Evolutionary conservation across 37 sponge, comb jelly and placozoan genomes (phyloP).

Genomic region (Theonella swinhoei): DNA sequence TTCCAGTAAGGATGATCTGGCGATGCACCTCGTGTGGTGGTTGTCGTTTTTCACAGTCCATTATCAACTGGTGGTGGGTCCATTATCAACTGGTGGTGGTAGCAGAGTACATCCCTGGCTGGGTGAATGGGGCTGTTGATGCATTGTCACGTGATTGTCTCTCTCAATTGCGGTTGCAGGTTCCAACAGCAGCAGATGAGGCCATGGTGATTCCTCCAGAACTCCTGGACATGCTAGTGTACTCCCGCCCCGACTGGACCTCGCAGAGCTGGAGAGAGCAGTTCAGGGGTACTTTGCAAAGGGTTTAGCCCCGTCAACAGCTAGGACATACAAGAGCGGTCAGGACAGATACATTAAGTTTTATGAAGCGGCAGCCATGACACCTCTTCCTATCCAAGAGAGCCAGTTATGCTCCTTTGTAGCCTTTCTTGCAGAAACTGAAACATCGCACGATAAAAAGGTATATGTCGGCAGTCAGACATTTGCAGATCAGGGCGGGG

Average conservation of each 20-base stretch:
- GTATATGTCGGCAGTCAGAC: constrained; percentile 4
- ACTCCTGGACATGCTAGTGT: neutral
- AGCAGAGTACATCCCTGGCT: constrained; percentile 16
- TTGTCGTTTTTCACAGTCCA: constrained; percentile 42
- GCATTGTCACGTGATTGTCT: neutral
- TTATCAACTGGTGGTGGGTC: too few relatives aligned
- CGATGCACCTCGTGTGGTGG: constrained; percentile 45
- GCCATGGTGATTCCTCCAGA: neutral
- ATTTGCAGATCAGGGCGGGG: constrained; percentile 12
- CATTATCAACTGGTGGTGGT: constrained; percentile 11
- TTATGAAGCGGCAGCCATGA: neutral
- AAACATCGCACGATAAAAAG: neutral
- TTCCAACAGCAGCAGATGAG: neutral
- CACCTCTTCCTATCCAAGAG: neutral
- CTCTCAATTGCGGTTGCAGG: neutral
- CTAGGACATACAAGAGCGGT: neutral
- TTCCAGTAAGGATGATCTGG: constrained; percentile 7
- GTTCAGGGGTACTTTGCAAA: constrained; percentile 11
- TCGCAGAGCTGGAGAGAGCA: constrained; percentile 10
- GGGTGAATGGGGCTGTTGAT: constrained; percentile 28
- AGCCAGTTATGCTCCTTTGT: neutral
- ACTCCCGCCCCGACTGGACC: constrained; percentile 19
- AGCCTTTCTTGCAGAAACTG: neutral
- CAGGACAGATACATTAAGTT: neutral
- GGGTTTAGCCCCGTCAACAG: constrained; percentile 11